Conservation (phyloP, 1,140 invertebrate species). For the Octopus sinensis region DNA sequence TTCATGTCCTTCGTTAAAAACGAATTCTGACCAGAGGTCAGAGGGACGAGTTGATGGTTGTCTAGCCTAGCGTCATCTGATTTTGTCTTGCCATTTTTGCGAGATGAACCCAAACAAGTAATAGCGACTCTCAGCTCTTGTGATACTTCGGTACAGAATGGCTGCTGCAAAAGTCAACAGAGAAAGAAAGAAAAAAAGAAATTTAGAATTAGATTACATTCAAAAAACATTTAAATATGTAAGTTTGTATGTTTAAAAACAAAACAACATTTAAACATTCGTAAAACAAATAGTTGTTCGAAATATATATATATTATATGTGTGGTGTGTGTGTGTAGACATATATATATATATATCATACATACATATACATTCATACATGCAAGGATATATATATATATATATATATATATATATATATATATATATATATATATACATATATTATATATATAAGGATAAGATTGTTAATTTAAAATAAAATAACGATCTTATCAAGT, state of each 20-base stretch:
- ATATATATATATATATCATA: too few relatives aligned
- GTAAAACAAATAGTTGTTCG: neutral
- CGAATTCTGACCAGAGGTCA: constrained; percentile 33
- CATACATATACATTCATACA: too few relatives aligned
- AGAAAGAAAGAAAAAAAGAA: neutral
- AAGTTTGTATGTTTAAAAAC: too few relatives aligned
- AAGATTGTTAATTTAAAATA: too few relatives aligned
- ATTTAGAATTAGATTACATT: neutral
- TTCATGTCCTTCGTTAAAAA: constrained; percentile 37
- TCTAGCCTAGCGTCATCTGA: constrained; percentile 41
- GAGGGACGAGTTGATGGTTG: constrained; percentile 49
- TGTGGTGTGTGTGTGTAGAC: too few relatives aligned
- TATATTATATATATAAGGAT: too few relatives aligned
- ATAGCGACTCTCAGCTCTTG: constrained; percentile 90
- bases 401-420: too few relatives aligned
- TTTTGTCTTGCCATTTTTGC: constrained; percentile 42
- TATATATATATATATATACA: too few relatives aligned
- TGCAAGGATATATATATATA: too few relatives aligned
- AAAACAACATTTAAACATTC: neutral
- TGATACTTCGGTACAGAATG: constrained; percentile 90
- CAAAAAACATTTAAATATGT: neutral
- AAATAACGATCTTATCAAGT: too few relatives aligned
- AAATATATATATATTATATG: too few relatives aligned
- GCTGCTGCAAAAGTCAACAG: constrained; percentile 65
- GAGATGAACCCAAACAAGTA: constrained; percentile 74